Base-by-base conservation (phyloP, 2,113 vertebrate genomes). In the Sterna hirundo region DNA sequence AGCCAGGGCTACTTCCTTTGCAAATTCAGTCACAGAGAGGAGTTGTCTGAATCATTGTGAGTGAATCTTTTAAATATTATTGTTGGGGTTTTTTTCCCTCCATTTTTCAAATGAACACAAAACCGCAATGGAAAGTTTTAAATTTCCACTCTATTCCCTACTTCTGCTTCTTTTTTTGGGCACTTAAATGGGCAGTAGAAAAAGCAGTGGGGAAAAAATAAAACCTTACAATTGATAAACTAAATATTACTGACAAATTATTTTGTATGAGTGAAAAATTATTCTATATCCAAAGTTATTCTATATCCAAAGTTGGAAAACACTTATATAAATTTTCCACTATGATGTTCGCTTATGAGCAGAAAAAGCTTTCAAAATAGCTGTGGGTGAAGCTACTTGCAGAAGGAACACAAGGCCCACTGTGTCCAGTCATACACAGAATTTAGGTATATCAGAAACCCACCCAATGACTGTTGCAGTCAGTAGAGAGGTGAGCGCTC, bases 31-130 rank as follows among this genome's bases (percentile, higher is more conserved):
- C 23, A 57, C 20, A 62, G 5, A 61, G 6, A 75, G 3, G 49
- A 74, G 6, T 7, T 86, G 5, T 13, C 40, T 72, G 44, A 80
- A 57, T 46, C 54, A 77, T 9, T 34, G 3, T 32, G 32, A 6
- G 5, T 52, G 25, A 76, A 46, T 3, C 1, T 65, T 83, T 57
- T 49, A 36, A 22, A 44, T 71, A 27, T 4, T 54, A 4, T 10
- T 78, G 12, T 11, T 60, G 22, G 12, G 0, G 1, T 23, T 22
- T 25, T 42, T 42, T 9, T 3, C 13, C 15, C 15, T 52, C 8
- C 0, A 2, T 64, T 91, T 86, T 86, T 66, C 42, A 83, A 64
- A 75, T 26, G 8, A 83, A 54, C 22, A 20, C 4, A 58, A 58
- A 76, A 40, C 1, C 1, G 2, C 6, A 38, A n/a, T 20, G 10